Evolutionary conservation across 2,113 vertebrate genomes (phyloP), one percentile per base, ranked within the genome.

Genomic region (Paramormyrops kingsleyae): DNA sequence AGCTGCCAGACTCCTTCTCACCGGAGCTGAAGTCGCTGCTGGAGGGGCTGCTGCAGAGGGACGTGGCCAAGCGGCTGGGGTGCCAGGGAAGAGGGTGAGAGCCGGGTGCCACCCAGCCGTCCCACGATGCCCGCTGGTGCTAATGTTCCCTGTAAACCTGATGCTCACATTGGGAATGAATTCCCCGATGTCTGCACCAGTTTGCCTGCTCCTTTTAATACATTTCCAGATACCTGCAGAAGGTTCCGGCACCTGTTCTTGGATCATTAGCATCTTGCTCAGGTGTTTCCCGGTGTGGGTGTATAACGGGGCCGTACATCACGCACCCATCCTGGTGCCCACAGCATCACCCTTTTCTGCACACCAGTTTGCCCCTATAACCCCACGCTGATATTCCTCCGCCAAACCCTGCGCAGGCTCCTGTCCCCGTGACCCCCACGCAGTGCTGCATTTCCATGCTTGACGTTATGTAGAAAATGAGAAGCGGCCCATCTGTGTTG

Each of bases 1-100:
- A 99, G 93, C 95, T 99, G 80, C 98, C 98, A 0, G 98, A 99
- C 50, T 96, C 97, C 0, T 99, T 99, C 94, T 98, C 98, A 0
- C 95, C 96, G 0, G 98, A 99, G 56, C 96, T 99, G 42, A 98
- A 97, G 95, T 97, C 97, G 50, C 96, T 99, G 0, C 91, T 99
- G 95, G 98, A 99, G 93, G 97, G 97, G 19, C 94, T 99, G 66
- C 96, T 99, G 56, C 98, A 99, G 92, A 93, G 98, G 49, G 98
- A 99, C 3, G 97, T 99, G 3, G 94, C 96, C 91, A 97, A 96
- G 95, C 95, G 98, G 44, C 97, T 99, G 0, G 98, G 98, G 87
- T 99, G 98, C 89, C 97, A 95, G n/a, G 98, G 98, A 49, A 94
- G 95, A 87, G 96, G 98, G 98, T 99, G 95, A 90, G 96, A 80